Evolutionary conservation across 2,888 invertebrate genomes (phyloP), one percentile per base, ranked within the genome.

Genomic region (Lagria hirta): DNA sequence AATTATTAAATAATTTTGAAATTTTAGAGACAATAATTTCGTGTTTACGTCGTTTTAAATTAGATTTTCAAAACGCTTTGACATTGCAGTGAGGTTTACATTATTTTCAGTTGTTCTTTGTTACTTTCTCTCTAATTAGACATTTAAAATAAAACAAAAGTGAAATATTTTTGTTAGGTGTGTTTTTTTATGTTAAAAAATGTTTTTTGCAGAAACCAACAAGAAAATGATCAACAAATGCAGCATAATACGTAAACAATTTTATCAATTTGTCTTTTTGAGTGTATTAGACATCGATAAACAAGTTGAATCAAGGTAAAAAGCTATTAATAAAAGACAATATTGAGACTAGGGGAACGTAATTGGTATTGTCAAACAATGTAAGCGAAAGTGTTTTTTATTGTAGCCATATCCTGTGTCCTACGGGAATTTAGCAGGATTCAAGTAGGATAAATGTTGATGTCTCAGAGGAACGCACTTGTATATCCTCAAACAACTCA

Each of bases 291-390:
- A 43, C 26, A 43, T 8, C 22, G 28, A 43, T 43, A 43, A 43
- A 43, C 43, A 35, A 23, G 20, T 36, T 26, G 11, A 24, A 20
- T 18, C 29, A 29, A 42, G 21, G 42, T 21, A 48, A 48, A 47
- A 46, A 42, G 23, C 30, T 30, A 47, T 48, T 43, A 50, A 48
- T 52, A 49, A 48, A 44, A 48, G 47, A 52, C 51, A 49, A 51
- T 54, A 52, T 54, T 49, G 54, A 52, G 52, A 46, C 50, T 48
- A 42, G 42, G 32, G 38, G 35, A 48, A 43, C 36, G 41, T 57
- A 57, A 55, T 55, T 55, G 52, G 50, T 24, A 51, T 52, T 52
- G 52, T 55, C 52, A 54, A 55, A 52, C 50, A 57, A 49, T 50
- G 54, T 49, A 40, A 51, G 54, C 36, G 43, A 52, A 54, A 55